Base-by-base conservation (phyloP, 1,140 invertebrate species). In the Chironomus striatipennis region DNA sequence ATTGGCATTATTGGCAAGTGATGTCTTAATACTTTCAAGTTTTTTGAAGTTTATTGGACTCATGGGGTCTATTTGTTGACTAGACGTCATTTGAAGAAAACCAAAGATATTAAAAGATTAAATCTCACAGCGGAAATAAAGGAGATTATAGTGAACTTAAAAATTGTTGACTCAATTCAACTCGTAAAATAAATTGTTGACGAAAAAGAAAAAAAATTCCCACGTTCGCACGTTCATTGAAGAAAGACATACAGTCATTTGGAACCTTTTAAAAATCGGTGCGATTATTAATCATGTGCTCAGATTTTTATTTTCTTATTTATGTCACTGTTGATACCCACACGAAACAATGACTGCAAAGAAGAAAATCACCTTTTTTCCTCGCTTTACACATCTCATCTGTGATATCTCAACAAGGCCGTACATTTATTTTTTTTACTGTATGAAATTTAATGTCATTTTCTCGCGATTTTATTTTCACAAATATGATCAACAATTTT, bases 381-480 rank as follows among this genome's bases (percentile, higher is more conserved):
- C 24, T 34, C n/a, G n/a, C n/a, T 34, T 34, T 34, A 34, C 24
- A 34, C 24, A 34, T 34, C 24, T 34, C 24, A 34, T 34, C 24
- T 47, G 43, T 47, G 43, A 47, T 15, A 34, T 47, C 43, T 20
- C n/a, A 17, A 20, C 64, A 67, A 67, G 64, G 64, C 64, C n/a
- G 64, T 67, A 9, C 17, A 67, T 67, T 67, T 67, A 34, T 34
- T 34, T 34, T 34, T 34, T 34, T 34, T 34, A 5, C n/a, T 2
- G 24, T 34, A 67, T 20, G 4, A 67, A 18, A 17, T 47, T 47
- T 47, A 47, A 47, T 47, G 43, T 47, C 43, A 67, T 67, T 67
- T 67, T 17, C n/a, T 67, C 18, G 64, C 18, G 64, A 67, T 67
- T 67, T 67, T 67, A 67, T 67, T 67, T 67, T 67, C 64, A 18